These are phyloP conservation scores for Hozukius guyotensis DNA, from an alignment of 2,797 vertebrate species.

Conservation along the genomic window DNA sequence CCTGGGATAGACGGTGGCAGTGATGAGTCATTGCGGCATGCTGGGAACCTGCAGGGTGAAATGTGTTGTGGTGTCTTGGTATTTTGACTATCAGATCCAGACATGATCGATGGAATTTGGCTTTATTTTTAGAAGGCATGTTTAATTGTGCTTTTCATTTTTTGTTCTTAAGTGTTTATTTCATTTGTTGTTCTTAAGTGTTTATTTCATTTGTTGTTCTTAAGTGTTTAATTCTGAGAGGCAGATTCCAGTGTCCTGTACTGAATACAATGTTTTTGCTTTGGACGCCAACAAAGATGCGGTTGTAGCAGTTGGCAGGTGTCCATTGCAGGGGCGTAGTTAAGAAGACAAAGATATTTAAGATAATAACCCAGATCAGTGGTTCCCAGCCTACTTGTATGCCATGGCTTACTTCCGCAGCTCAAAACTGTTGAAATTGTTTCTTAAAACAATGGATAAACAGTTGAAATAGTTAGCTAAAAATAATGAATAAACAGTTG, in stretches of 20 bases:
- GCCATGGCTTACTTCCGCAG: background rate
- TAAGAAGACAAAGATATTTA: slow-evolving; percentile 10
- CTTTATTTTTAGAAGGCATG: slow-evolving; percentile 41
- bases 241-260: background rate
- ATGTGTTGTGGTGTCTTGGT: slow-evolving; percentile 36
- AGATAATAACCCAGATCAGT: background rate
- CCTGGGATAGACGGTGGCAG: slow-evolving; percentile 14
- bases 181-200: background rate
- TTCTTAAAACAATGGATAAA: background rate
- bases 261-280: background rate
- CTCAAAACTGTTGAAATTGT: background rate
- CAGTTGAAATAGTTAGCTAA: too few relatives aligned
- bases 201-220: slow-evolving; percentile 12
- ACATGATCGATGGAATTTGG: slow-evolving; percentile 21
- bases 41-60: slow-evolving; percentile 55
- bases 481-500: background rate
- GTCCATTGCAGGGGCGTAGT: background rate
- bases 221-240: background rate
- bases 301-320: slow-evolving; percentile 1
- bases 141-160: slow-evolving; percentile 13
- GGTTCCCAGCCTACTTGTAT: background rate
- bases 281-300: background rate
- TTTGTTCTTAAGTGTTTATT: background rate
- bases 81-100: slow-evolving; percentile 57
- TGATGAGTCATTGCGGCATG: slow-evolving; percentile 43